Percentiles rank a stretch among this genome's conserved stretches.
Evolutionary conservation across 2,888 invertebrate genomes (phyloP).

Genomic region (Lottia gigantea): DNA sequence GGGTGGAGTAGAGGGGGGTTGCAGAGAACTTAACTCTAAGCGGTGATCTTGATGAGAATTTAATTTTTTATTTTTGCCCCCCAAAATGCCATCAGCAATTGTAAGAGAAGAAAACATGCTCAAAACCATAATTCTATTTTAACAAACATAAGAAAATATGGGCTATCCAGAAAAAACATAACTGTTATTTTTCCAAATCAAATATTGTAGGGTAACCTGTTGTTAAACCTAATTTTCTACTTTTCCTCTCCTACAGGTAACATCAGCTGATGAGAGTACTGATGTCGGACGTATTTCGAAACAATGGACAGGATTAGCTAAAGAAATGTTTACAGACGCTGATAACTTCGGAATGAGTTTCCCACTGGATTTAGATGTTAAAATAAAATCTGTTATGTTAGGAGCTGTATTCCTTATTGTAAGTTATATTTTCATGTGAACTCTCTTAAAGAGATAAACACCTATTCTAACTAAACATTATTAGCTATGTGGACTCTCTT

Average conservation of each 20-base stretch:
- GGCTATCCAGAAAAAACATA: no score
- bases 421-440: conserved; percentile 55
- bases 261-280: conserved; percentile 80
- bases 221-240: not conserved
- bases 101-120: no score
- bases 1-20: no score
- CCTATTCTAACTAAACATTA: no score
- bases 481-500: no score
- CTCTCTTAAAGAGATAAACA: no score
- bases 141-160: no score
- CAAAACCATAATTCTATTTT: no score
- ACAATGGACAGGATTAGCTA: conserved; percentile 86
- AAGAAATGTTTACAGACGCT: conserved; percentile 86
- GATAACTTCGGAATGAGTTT: conserved; percentile 92
- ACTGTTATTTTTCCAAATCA: no score
- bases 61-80: not conserved
- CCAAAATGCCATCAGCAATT: no score
- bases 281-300: conserved; percentile 89
- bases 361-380: conserved; percentile 88
- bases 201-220: no score
- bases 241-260: conserved; percentile 73
- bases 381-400: conserved; percentile 82
- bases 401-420: conserved; percentile 88
- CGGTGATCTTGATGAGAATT: not conserved
- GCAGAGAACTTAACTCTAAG: no score